phyloP scores from a whole-genome alignment of 2,113 vertebrate genomes.

The Mesocricetus auratus region DNA sequence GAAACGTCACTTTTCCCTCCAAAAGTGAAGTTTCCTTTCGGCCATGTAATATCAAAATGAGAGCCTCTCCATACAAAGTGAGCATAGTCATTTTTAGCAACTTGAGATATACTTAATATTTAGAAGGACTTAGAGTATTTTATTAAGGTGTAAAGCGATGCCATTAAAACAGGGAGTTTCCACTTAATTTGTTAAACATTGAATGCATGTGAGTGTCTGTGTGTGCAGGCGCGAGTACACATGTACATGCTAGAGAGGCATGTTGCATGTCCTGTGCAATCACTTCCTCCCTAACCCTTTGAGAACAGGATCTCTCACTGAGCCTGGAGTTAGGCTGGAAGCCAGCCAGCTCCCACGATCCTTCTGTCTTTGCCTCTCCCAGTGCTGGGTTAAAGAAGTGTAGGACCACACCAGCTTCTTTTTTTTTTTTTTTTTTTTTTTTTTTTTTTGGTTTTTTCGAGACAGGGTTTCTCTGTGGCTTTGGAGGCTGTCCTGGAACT shows the following conservation, averaged over 20 bases:
- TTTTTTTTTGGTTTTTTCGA: too few relatives aligned
- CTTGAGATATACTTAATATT: not conserved
- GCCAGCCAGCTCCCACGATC: not conserved
- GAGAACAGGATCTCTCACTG: not conserved
- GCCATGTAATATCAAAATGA: not conserved
- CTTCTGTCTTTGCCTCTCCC: not conserved
- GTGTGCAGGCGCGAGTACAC: not conserved
- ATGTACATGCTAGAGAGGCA: not conserved
- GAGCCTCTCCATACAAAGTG: constrained; percentile 45
- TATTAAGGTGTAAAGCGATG: constrained; percentile 36
- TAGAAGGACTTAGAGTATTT: not conserved
- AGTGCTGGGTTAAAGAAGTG: too few relatives aligned
- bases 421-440: too few relatives aligned
- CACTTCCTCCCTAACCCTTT: not conserved
- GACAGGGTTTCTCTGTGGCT: too few relatives aligned
- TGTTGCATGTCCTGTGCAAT: not conserved
- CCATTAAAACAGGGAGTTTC: constrained; percentile 16
- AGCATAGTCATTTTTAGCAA: not conserved
- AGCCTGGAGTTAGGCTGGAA: not conserved
- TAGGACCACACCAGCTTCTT: too few relatives aligned
- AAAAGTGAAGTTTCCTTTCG: constrained; percentile 48
- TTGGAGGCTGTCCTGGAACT: too few relatives aligned
- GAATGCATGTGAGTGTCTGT: not conserved
- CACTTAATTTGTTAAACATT: not conserved
- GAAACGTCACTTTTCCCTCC: not conserved